phyloP scores from a whole-genome alignment of 2,113 vertebrate species.

The Cichladusa arquata region DNA sequence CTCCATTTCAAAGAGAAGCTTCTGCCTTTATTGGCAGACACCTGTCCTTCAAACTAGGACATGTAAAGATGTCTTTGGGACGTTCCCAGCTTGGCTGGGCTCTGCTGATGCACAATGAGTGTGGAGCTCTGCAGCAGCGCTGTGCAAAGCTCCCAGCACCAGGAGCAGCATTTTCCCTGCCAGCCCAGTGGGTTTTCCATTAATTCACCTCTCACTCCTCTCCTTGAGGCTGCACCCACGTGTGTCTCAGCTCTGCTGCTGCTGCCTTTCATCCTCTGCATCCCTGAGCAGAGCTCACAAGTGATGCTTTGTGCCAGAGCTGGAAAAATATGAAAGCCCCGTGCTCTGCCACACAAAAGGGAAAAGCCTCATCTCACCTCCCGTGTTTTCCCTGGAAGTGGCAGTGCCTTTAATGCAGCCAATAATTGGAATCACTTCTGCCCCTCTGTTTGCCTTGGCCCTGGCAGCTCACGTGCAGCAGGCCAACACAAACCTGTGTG shows the following conservation, averaged over 20 bases:
- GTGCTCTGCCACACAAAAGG: not conserved
- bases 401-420: not conserved
- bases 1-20: too few species aligned
- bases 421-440: not conserved
- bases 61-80: too few species aligned
- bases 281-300: not conserved
- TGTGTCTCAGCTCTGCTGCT: not conserved
- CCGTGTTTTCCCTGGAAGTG: slow-evolving; percentile 23
- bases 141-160: not conserved
- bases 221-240: not conserved
- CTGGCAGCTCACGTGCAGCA: not conserved
- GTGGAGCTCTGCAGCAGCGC: too few species aligned
- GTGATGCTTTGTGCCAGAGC: not conserved
- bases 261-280: not conserved
- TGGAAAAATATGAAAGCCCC: not conserved
- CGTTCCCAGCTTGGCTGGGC: too few species aligned
- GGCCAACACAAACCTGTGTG: slow-evolving; percentile 17
- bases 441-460: slow-evolving; percentile 43
- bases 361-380: not conserved
- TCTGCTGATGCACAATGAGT: too few species aligned
- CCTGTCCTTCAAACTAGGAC: too few species aligned
- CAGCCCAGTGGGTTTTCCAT: rapidly evolving
- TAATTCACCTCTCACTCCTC: not conserved
- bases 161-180: not conserved
- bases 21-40: too few species aligned